Base-by-base conservation (phyloP, 2,113 vertebrate genomes). In the cat (Felis catus) region DNA sequence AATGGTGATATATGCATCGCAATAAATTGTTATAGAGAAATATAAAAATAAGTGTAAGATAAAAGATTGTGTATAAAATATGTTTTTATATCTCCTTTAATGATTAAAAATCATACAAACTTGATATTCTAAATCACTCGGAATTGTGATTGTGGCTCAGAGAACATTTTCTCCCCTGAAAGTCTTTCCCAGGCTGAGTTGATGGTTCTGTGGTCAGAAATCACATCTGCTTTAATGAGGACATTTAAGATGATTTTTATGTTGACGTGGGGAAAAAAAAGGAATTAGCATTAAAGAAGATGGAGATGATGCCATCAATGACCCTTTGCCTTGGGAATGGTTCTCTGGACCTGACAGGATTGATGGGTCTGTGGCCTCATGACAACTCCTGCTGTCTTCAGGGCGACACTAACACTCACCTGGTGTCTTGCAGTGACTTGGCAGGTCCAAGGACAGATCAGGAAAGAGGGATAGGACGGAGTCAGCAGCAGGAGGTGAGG, bases 41-140 rank as follows among this genome's bases (percentile, higher is more conserved):
- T 99, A 99, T 98, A 99, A 99, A 99, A 99, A 99, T 99, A 99
- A 99, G 98, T 98, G 98, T 98, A 97, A 98, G 98, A 99, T 98
- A 99, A 99, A 99, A 99, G 98, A 98, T 98, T 99, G 98, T 98
- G 98, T 99, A 98, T 99, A 99, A 99, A 99, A 99, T 98, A 99
- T 98, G 98, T 99, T 99, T 99, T 99, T 98, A 99, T 98, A 98
- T 98, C 98, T 98, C 98, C 97, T 99, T 98, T 98, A 99, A 99
- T 99, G 98, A 99, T 99, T 99, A 98, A 98, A 98, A 98, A 98
- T 98, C 98, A 99, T 96, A 98, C 97, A 98, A 98, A 98, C 97
- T 98, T 71, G 87, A 98, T 97, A 95, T 96, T 98, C 98, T 99
- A 98, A 98, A 98, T 98, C 97, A 98, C 79, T 91, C 25, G 2